Conservation (phyloP, 2,888 invertebrate species). For the Metopia argyrocephala region DNA sequence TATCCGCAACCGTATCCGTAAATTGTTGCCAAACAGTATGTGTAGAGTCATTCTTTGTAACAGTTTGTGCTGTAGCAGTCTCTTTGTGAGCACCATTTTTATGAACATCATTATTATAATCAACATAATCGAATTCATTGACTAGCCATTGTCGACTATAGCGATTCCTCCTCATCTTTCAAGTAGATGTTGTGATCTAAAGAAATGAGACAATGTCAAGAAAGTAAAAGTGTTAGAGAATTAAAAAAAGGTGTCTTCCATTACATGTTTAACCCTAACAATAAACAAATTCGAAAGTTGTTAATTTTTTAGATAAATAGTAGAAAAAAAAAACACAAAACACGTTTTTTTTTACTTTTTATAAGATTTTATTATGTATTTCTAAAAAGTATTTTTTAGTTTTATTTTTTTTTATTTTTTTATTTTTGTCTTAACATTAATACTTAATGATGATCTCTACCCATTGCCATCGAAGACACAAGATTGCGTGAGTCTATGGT, state of each 20-base stretch:
- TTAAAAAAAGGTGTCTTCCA: neutral
- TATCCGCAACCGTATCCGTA: constrained; percentile 60
- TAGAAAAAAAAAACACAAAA: neutral
- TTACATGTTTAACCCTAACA: neutral
- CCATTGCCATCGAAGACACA: constrained; percentile 26
- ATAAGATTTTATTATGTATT: neutral
- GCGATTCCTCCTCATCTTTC: constrained; percentile 73
- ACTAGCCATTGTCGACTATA: constrained; percentile 74
- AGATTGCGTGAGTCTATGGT: constrained; percentile 52
- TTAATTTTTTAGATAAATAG: constrained; percentile 40
- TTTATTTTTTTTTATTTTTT: neutral
- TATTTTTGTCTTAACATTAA: neutral
- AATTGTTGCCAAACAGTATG: constrained; percentile 54
- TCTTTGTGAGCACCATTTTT: constrained; percentile 12
- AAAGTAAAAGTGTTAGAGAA: constrained; percentile 20
- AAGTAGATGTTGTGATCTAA: constrained; percentile 47
- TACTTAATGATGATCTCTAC: neutral
- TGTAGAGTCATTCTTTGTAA: constrained; percentile 42
- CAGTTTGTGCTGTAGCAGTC: constrained; percentile 19
- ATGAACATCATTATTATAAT: constrained; percentile 14
- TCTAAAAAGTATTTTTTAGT: neutral
- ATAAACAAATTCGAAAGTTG: constrained; percentile 42
- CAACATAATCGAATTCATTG: constrained; percentile 61
- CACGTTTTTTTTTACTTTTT: neutral
- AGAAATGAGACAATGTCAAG: constrained; percentile 12